Base-by-base conservation (phyloP, 2,113 vertebrate species). In the Pyrgilauda ruficollis region DNA sequence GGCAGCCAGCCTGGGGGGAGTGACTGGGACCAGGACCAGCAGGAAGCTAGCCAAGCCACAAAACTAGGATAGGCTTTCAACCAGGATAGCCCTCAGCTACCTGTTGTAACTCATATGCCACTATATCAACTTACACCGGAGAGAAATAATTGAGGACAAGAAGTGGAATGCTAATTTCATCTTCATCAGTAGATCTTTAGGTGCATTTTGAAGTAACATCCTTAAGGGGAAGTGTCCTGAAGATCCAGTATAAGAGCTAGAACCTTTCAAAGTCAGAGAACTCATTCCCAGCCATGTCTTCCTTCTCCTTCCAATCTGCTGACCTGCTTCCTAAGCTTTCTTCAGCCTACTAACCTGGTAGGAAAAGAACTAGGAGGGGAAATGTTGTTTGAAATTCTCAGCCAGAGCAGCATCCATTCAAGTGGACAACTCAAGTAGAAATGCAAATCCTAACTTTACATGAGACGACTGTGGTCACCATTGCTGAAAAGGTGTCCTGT, bases 281-380 rank as follows among this genome's bases (percentile, higher is more conserved):
- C 7, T 37, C 0, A 0, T 62, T 70, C 28, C 21, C 11, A 84
- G 22, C 12, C 28, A 2, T 9, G 23, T 31, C 18, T 15, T 79
- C 5, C 33, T 46, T 74, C 56, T 67, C 12, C 18, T 87, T 76
- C 44, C 26, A 15, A 74, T 82, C 35, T 87, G 24, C 41, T 75
- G 49, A 55, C 10, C 9, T 62, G 27, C 18, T 41, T 59, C 75
- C 22, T 46, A 53, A 77, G 22, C 27, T 68, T 80, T n/a, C 21
- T 68, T 24, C 80, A 90, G 15, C 12, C 44, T 67, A 39, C 33
- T 59, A 30, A 70, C 20, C 33, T 85, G 41, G 9, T 43, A 72
- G 52, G 33, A 90, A 46, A 74, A 0, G 0, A 75, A 30, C 18
- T 2, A 5, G 7, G 22, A 80, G 8, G 15, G 31, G 10, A 31